Evolutionary conservation across 2,888 invertebrate genomes (phyloP), one percentile per base, ranked within the genome.

Genomic region (Pediacus dermestoides): DNA sequence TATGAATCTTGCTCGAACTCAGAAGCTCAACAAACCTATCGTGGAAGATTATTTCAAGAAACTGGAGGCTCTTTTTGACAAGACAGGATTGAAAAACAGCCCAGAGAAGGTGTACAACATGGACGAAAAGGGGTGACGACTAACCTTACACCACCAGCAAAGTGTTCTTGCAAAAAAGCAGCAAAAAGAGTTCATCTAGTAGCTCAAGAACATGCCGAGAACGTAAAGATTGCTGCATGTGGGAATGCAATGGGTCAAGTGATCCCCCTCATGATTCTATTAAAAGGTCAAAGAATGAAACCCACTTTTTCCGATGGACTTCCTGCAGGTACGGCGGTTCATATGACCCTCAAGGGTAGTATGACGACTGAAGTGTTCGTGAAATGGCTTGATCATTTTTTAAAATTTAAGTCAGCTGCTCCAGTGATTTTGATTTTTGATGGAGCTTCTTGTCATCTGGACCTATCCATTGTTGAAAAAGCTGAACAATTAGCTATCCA

Each of bases 181-280:
- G 34, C 27, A 11, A 48, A 54, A 43, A 41, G 50, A 25, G 48
- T 60, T 12, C 57, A 60, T 37, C 28, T 56, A 8, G 35, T 58
- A 4, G 52, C 48, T 7, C 39, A 35, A 21, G 60, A 62, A 38
- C 58, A 63, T 42, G 61, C 46, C 11, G 58, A 61, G 45, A 61
- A 55, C 37, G 52, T 55, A 9, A 56, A 57, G 4, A 39, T 59
- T 10, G 57, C 53, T 6, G 46, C 42, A 2, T 59, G 57, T 44
- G 57, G 39, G 4, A 58, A 48, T 48, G 60, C 58, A 8, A n/a
- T 52, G 56, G 57, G 23, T 37, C 46, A 35, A 16, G 3, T 21
- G 55, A 7, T 53, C 57, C 34, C 38, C 53, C 10, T 30, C 42
- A 52, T 55, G 51, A 46, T 57, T 9, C 11, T 55, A 37, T 53